Evolutionary conservation across 1,140 invertebrate species (phyloP), one percentile per base, ranked within the genome.

Genomic region (Macrosteles quadrilineatus): DNA sequence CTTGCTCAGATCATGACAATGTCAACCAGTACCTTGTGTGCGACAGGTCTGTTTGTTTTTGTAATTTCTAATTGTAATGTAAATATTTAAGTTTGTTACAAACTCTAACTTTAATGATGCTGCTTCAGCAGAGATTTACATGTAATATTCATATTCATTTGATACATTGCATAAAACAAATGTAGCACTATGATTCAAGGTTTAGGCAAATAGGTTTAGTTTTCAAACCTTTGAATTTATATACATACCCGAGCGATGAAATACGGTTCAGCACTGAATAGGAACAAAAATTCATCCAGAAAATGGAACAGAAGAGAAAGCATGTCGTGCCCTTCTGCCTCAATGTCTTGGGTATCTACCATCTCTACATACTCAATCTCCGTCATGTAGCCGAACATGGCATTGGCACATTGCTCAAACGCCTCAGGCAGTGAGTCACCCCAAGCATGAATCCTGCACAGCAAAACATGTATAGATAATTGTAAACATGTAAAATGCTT

Each of bases 381-480:
- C 17, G 97, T 98, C 92, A 98, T 98, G 78, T 98, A 99, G 3
- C 88, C 93, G 83, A 95, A 99, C 96, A 99, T 98, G 0, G 94
- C 91, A 75, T 95, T 88, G 2, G 92, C 95, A 78, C 92, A 93
- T 83, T 98, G 96, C 81, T 98, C 96, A 82, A 98, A 98, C 0
- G 96, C 91, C 83, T 98, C 96, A 77, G 88, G 81, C 27, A 98
- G 78, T 67, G 83, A 90, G 55, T 89, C 85, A n/a, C 97, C 97
- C 97, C 97, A 98, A 69, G 92, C 86, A 79, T 97, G 95, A 59
- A 97, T 81, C 79, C 93, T 95, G 78, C 47, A 57, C 62, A 47
- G 32, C 47, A 53, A 57, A 71, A 50, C 53, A 19, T 19, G 68
- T 64, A 27, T 3, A n/a, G 23, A 40, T 57, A 32, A 19, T 31